Evolutionary conservation across 2,888 invertebrate species (phyloP), one percentile per base, ranked within the genome.

Genomic region (Sarcophaga carnaria): DNA sequence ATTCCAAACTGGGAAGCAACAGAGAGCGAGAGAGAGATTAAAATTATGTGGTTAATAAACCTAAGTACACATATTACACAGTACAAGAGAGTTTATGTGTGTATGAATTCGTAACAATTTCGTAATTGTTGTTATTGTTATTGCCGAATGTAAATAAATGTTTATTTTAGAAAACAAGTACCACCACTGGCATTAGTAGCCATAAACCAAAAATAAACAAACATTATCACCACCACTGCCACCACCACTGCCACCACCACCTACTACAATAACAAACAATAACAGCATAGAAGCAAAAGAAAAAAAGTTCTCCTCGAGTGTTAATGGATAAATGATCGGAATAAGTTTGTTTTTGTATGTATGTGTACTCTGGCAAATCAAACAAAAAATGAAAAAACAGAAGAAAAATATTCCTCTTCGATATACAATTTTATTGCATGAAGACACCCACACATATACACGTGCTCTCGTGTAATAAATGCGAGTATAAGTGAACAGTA

Each of bases 141-240:
- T 83, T 83, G 78, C 75, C 78, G 78, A 71, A 47, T 81, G 79
- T 75, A 79, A 75, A 74, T 75, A 83, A 87, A 87, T 87, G 70
- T 84, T 81, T 84, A 84, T 84, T 84, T 78, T 77, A 45, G 49
- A 77, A 63, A 80, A 74, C 69, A 22, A 77, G 17, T 14, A 54
- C 54, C 12, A 54, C 54, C 12, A 66, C 54, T 54, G 54, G 54
- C 22, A 59, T 17, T 64, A 70, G 6, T 64, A 63, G 27, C 27
- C 47, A 69, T 11, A 54, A 70, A 49, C 22, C 62, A 45, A 69
- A 47, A 27, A 20, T 17, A 47, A 47, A 25, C n/a, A 10, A 22
- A 54, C 25, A 25, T 59, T 11, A 49, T 14, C 17, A 54, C 5
- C 17, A 5, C 54, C 17, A 3, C 54, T 5, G 17, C 14, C 17